Conservation (phyloP, 1,140 invertebrate species). For the Sinonovacula constricta region DNA sequence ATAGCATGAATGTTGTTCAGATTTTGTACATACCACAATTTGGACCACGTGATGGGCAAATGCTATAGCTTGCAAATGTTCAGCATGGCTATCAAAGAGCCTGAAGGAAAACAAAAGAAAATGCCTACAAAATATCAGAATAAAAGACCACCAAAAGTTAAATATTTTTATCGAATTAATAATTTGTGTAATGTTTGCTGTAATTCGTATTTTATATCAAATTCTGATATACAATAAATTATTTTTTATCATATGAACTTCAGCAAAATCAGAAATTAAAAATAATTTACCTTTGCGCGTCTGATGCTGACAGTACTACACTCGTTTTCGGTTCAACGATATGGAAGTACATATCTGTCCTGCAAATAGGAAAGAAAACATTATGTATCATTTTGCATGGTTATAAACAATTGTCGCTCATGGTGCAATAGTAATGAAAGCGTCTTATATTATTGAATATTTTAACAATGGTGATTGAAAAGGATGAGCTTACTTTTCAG, state of each 20-base stretch:
- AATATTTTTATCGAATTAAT: background rate
- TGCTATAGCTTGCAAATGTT: background rate
- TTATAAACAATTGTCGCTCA: too few species aligned
- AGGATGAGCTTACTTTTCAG: background rate
- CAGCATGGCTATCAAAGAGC: background rate
- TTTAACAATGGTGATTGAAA: background rate
- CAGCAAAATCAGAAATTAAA: background rate
- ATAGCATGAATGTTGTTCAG: too few species aligned
- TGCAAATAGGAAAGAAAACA: background rate
- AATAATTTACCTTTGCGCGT: background rate
- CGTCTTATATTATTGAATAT: too few species aligned
- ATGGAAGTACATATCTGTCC: background rate
- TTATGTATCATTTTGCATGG: background rate
- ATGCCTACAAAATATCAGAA: background rate
- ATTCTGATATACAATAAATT: background rate
- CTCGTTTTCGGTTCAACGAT: background rate
- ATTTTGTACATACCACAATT: background rate
- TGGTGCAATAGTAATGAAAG: too few species aligned
- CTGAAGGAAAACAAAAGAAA: background rate
- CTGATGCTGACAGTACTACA: background rate
- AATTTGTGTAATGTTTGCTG: background rate
- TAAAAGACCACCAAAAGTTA: background rate
- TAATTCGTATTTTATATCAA: background rate
- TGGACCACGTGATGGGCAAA: background rate
- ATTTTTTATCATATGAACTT: background rate